phyloP scores from a whole-genome alignment of 2,113 vertebrate species.

The Orthonyx spaldingii region DNA sequence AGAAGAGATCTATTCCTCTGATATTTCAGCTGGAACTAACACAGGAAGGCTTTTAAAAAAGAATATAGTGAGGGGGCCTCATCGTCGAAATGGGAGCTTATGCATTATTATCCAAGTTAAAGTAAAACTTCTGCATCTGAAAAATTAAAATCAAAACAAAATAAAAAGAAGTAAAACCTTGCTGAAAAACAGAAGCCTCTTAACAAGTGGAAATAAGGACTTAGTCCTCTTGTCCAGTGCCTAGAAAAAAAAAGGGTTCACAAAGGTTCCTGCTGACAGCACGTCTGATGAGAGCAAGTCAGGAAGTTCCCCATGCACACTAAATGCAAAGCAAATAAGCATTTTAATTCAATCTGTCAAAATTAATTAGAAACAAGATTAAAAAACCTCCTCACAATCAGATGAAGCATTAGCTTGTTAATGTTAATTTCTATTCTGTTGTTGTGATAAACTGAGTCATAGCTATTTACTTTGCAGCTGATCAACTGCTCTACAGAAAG shows the following conservation, averaged over 20 bases:
- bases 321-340: neutral
- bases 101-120: neutral
- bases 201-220: neutral
- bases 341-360: slow-evolving; percentile 46
- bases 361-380: slow-evolving; percentile 45
- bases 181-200: neutral
- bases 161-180: neutral
- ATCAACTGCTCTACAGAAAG: neutral
- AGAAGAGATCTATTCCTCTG: neutral
- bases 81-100: neutral
- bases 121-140: neutral
- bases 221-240: neutral
- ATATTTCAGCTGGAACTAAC: slow-evolving; percentile 16
- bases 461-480: slow-evolving; percentile 12
- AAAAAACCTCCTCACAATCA: neutral
- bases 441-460: slow-evolving; percentile 24
- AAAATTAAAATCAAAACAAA: neutral
- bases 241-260: neutral
- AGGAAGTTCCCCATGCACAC: neutral
- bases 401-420: slow-evolving; percentile 29
- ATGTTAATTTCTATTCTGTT: slow-evolving; percentile 2
- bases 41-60: neutral
- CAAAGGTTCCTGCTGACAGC: neutral
- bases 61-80: neutral
- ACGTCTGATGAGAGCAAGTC: neutral